Evolutionary conservation across 2,888 invertebrate genomes (phyloP).

Genomic region (Calliopum simillimum): DNA sequence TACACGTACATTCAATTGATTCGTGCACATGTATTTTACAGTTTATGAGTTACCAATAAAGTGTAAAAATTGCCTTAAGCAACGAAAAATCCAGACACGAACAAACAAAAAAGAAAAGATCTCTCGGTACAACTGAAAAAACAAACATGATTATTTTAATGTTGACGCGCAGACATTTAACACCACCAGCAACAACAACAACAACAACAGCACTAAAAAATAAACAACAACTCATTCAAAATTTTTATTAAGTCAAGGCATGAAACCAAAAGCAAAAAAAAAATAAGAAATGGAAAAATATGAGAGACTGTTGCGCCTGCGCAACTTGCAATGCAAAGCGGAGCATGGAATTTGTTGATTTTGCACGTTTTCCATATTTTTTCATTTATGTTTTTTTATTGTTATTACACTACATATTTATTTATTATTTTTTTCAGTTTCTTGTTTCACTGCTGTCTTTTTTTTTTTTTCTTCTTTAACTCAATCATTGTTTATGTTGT

Average conservation of each 20-base stretch:
- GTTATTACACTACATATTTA: too few relatives aligned
- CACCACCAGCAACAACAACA: conserved; percentile 24
- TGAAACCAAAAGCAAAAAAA: background rate
- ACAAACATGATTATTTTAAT: conserved; percentile 23
- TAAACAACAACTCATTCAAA: background rate
- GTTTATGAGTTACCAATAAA: too few relatives aligned
- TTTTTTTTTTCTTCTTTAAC: too few relatives aligned
- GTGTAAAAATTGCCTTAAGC: too few relatives aligned
- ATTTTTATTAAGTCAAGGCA: background rate
- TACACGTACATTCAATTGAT: too few relatives aligned
- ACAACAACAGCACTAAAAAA: conserved; percentile 14
- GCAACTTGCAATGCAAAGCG: background rate
- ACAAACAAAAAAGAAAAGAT: too few relatives aligned
- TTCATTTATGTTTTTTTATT: conserved; percentile 16
- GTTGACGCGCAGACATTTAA: conserved; percentile 27
- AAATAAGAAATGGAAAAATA: too few relatives aligned
- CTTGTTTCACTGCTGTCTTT: too few relatives aligned
- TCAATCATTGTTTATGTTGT: too few relatives aligned
- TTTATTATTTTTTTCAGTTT: too few relatives aligned
- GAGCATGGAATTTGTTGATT: conserved; percentile 10
- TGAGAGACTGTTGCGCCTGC: conserved; percentile 17
- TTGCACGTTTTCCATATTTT: conserved; percentile 23
- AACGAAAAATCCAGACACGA: too few relatives aligned
- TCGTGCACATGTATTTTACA: too few relatives aligned
- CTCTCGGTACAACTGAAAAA: conserved; percentile 22